These are phyloP conservation scores for Rhadinocentrus ornatus DNA, from an alignment of 2,797 vertebrate genomes.

Conservation along the genomic window DNA sequence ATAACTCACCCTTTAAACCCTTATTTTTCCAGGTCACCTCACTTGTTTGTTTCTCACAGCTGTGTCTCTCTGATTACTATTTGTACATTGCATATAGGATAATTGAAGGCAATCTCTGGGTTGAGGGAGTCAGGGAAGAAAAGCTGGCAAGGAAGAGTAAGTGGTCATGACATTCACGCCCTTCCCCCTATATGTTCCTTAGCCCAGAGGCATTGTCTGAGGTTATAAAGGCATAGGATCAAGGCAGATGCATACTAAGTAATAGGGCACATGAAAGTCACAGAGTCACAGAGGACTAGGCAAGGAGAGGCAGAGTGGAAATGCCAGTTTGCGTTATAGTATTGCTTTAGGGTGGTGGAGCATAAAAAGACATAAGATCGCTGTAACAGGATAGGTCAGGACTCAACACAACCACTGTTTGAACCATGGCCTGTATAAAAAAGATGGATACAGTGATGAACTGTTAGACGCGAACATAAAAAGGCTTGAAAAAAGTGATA, in stretches of 20 bases:
- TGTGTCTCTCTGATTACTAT: slow-evolving; percentile 55
- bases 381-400: slow-evolving; percentile 5
- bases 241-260: slow-evolving; percentile 35
- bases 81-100: slow-evolving; percentile 50
- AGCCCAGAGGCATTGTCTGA: slow-evolving; percentile 29
- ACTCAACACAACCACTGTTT: neutral
- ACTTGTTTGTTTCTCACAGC: slow-evolving; percentile 66
- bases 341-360: slow-evolving; percentile 11
- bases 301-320: slow-evolving; percentile 25
- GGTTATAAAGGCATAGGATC: slow-evolving; percentile 26
- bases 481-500: too few relatives aligned
- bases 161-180: slow-evolving; percentile 41
- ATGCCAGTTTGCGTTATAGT: slow-evolving; percentile 38
- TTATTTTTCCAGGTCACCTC: slow-evolving; percentile 79
- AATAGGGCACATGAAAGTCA: slow-evolving; percentile 31
- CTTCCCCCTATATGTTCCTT: slow-evolving; percentile 40
- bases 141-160: slow-evolving; percentile 50
- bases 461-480: neutral
- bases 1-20: slow-evolving; percentile 56
- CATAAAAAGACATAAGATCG: slow-evolving; percentile 10
- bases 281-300: slow-evolving; percentile 32
- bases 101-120: slow-evolving; percentile 56
- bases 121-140: slow-evolving; percentile 42
- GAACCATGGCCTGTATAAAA: neutral
- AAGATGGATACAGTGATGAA: too few relatives aligned